Evolutionary conservation across 2,888 invertebrate species (phyloP).

Genomic region (Lymantria dispar): DNA sequence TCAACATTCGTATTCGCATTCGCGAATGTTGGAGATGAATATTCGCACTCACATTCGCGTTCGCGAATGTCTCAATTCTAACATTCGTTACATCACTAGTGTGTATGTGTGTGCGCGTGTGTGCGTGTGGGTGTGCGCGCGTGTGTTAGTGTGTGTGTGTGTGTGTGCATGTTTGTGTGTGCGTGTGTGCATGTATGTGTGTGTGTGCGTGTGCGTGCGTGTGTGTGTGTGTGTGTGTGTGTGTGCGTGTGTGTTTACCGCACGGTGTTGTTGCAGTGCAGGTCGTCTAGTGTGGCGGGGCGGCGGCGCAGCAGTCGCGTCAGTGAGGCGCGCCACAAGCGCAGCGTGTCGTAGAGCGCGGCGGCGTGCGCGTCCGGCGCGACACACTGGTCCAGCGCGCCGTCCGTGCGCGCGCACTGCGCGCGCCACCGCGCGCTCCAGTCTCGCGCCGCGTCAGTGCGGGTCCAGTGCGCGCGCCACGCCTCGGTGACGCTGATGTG

Average conservation of each 20-base stretch:
- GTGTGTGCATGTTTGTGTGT: too few species aligned
- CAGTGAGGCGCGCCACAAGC: slow-evolving; percentile 56
- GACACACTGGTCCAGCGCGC: slow-evolving; percentile 16
- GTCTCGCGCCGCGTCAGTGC: slow-evolving; percentile 1
- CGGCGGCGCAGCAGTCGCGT: slow-evolving; percentile 34
- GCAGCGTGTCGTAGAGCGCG: slow-evolving; percentile 62
- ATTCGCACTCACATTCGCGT: too few species aligned
- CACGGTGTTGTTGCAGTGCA: slow-evolving; percentile 47
- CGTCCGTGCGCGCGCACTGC: slow-evolving; percentile 7
- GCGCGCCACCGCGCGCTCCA: slow-evolving; percentile 3
- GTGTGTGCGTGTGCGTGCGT: too few species aligned
- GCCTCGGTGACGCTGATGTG: slow-evolving; percentile 49
- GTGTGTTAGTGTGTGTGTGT: too few species aligned
- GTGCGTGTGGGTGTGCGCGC: too few species aligned
- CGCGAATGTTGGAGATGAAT: too few species aligned
- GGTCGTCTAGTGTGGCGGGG: slow-evolving; percentile 51
- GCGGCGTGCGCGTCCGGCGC: slow-evolving; percentile 47
- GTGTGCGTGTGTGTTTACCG: slow-evolving; percentile 27
- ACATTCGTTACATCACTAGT: too few species aligned
- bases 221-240: too few species aligned
- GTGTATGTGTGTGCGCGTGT: too few species aligned
- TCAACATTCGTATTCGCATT: too few species aligned
- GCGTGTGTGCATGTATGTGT: too few species aligned
- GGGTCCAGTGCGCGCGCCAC: slow-evolving; percentile 34
- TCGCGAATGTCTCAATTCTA: too few species aligned